phyloP scores from a whole-genome alignment of 2,113 vertebrate genomes.

The Galeopterus variegatus region DNA sequence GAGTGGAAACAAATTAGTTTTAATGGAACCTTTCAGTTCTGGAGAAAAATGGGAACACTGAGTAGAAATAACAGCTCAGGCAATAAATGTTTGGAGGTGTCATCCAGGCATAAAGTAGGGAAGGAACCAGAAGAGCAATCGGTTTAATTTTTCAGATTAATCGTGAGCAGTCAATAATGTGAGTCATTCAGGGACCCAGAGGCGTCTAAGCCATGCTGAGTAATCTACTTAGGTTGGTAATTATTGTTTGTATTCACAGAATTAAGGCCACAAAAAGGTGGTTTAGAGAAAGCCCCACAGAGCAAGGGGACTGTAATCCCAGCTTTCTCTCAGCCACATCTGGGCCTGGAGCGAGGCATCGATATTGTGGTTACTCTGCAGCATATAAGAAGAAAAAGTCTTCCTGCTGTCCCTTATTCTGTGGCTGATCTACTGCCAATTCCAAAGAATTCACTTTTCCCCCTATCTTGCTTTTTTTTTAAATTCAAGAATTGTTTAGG shows the following conservation, averaged over 20 bases:
- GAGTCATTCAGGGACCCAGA: slow-evolving; percentile 58
- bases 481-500: neutral
- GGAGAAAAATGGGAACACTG: neutral
- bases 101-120: neutral
- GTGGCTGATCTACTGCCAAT: neutral
- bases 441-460: neutral
- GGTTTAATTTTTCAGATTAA: slow-evolving; percentile 80
- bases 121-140: neutral
- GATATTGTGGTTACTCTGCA: rapidly evolving
- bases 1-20: neutral
- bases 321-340: neutral
- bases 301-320: slow-evolving; percentile 50
- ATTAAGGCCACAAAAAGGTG: slow-evolving; percentile 76
- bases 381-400: neutral
- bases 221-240: slow-evolving; percentile 81
- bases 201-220: slow-evolving; percentile 47
- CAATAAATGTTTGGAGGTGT: neutral
- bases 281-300: slow-evolving; percentile 63
- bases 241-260: slow-evolving; percentile 81
- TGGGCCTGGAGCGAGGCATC: neutral
- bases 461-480: neutral
- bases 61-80: neutral
- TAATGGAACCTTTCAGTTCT: neutral
- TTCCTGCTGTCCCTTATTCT: neutral
- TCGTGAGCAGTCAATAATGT: slow-evolving; percentile 71